Evolutionary conservation across 2,888 invertebrate species (phyloP).

Genomic region (Fissipunctia ypsillon): DNA sequence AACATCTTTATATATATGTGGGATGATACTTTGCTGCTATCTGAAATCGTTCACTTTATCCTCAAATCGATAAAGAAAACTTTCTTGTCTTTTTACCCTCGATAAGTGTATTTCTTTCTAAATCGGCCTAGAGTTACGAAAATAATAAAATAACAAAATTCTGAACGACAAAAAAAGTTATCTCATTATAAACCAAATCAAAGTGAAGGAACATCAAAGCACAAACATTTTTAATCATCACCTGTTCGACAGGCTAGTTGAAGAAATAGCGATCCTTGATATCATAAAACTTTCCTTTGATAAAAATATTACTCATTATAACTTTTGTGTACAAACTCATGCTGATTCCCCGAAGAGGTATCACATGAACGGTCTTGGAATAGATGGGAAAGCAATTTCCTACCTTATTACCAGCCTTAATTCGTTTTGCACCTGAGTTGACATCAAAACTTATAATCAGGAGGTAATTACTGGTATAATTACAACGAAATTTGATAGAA

Average conservation of each 20-base stretch:
- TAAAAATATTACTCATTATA: conserved; percentile 78
- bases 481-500: conserved; percentile 63
- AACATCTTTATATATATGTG: not conserved
- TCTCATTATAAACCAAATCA: conserved; percentile 53
- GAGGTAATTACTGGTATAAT: conserved; percentile 75
- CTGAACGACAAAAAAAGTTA: conserved; percentile 33
- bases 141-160: conserved; percentile 19
- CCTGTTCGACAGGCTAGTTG: conserved; percentile 61
- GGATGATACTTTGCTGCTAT: conserved; percentile 13
- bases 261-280: conserved; percentile 70
- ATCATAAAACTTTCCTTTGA: conserved; percentile 75
- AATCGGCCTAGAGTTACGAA: not conserved
- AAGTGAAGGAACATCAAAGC: conserved; percentile 49
- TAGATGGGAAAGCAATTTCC: conserved; percentile 75
- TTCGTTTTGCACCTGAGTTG: conserved; percentile 80
- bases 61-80: not conserved
- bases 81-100: conserved; percentile 2
- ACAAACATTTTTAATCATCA: conserved; percentile 56
- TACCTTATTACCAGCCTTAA: conserved; percentile 73
- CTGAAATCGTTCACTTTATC: not conserved
- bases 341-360: conserved; percentile 61
- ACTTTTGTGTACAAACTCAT: conserved; percentile 69
- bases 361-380: conserved; percentile 67
- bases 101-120: conserved; percentile 5
- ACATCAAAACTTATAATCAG: conserved; percentile 81